Evolutionary conservation across 2,888 invertebrate species (phyloP).

Genomic region (Chrysina gloriosa): DNA sequence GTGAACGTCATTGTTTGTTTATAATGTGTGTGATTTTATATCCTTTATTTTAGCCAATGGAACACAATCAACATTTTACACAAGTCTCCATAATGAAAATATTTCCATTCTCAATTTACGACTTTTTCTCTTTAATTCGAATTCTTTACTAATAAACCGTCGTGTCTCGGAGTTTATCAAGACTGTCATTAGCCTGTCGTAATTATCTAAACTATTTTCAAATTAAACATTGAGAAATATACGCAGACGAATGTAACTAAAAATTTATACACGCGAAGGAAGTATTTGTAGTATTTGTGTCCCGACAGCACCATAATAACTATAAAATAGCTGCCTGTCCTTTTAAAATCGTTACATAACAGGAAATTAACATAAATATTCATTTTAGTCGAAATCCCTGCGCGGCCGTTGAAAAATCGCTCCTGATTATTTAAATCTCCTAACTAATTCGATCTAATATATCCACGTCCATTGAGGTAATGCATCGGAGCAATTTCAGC

Average conservation of each 20-base stretch:
- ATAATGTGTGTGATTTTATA: too few species aligned
- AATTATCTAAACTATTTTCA: constrained; percentile 20
- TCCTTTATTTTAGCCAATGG: too few species aligned
- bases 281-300: constrained; percentile 14
- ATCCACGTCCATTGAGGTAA: constrained; percentile 17
- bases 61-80: too few species aligned
- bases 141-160: constrained; percentile 3
- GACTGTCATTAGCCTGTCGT: background rate
- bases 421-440: constrained; percentile 23
- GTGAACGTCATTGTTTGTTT: too few species aligned
- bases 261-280: constrained; percentile 6
- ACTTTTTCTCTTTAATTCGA: background rate
- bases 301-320: background rate
- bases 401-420: constrained; percentile 33
- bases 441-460: constrained; percentile 29
- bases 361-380: constrained; percentile 36
- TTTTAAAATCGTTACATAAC: constrained; percentile 29
- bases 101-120: background rate
- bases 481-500: constrained; percentile 18
- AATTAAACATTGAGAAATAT: constrained; percentile 29
- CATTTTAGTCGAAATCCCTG: constrained; percentile 28
- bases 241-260: constrained; percentile 1
- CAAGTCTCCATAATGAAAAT: too few species aligned
- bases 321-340: constrained; percentile 29
- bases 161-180: constrained; percentile 9